These are phyloP conservation scores for Hippocampus mohnikei DNA, from an alignment of 2,113 vertebrate species.

Conservation along the genomic window DNA sequence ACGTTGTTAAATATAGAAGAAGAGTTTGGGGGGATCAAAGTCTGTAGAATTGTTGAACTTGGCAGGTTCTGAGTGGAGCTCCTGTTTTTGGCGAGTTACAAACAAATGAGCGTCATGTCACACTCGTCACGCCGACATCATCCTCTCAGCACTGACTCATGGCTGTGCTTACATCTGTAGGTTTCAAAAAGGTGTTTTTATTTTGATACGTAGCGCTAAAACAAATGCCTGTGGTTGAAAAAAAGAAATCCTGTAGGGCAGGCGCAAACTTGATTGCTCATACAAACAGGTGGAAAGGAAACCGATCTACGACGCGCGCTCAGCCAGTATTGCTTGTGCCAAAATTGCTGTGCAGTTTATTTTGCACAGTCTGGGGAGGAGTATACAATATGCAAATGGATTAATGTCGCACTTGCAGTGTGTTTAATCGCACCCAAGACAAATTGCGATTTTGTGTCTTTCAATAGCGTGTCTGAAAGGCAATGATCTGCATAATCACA, in stretches of 20 bases:
- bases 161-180: constrained; percentile 2
- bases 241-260: too few relatives aligned
- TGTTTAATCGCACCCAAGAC: background rate
- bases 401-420: background rate
- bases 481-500: background rate
- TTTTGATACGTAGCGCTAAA: background rate
- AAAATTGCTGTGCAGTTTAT: background rate
- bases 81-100: constrained; percentile 29
- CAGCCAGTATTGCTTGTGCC: background rate
- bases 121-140: constrained; percentile 41
- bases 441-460: background rate
- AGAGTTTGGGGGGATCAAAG: background rate
- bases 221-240: too few relatives aligned
- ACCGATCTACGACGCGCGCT: too few relatives aligned
- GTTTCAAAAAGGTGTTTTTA: background rate
- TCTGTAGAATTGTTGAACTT: constrained; percentile 4
- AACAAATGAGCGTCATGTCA: constrained; percentile 31
- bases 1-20: background rate
- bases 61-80: constrained; percentile 29
- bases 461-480: background rate
- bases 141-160: constrained; percentile 34
- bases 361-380: background rate
- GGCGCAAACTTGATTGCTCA: background rate
- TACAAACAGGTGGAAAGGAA: background rate
- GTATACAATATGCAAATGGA: background rate